Percentiles rank a stretch among this genome's conserved stretches.
Evolutionary conservation across 1,140 invertebrate genomes (phyloP).

Genomic region (Nasonia longicornis): DNA sequence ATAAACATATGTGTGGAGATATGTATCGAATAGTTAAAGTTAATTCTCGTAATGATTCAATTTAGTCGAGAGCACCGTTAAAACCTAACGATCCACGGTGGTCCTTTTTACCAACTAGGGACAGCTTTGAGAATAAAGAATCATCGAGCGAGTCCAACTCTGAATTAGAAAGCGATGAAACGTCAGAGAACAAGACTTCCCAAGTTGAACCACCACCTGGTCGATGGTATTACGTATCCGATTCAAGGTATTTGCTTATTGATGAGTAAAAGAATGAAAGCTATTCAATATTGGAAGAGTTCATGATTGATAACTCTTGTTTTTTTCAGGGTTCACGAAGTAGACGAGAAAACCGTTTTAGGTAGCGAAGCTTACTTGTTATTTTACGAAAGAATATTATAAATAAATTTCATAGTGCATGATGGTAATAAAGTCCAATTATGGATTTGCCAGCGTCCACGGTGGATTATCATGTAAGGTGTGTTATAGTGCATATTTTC

Average conservation of each 20-base stretch:
- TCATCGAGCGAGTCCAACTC: conserved; percentile 62
- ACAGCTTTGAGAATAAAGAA: conserved; percentile 49
- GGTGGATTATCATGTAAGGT: conserved; percentile 3
- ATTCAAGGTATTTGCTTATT: conserved; percentile 72
- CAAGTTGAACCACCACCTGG: conserved; percentile 75
- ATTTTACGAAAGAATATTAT: conserved; percentile 93
- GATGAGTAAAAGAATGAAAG: neutral
- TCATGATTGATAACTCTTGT: conserved; percentile 24
- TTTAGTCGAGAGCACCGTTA: conserved; percentile 68
- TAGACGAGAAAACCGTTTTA: conserved; percentile 85
- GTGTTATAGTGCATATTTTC: conserved; percentile 25
- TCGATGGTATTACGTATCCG: conserved; percentile 94
- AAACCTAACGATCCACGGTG: conserved; percentile 74
- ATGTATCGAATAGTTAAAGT: conserved; percentile 14
- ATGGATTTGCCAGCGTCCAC: neutral
- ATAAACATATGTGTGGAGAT: neutral
- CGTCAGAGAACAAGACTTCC: conserved; percentile 56
- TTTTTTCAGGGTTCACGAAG: conserved; percentile 77
- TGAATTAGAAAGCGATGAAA: conserved; percentile 69
- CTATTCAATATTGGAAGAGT: neutral
- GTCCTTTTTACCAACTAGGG: conserved; percentile 74
- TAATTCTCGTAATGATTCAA: conserved; percentile 32
- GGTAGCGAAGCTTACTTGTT: conserved; percentile 94
- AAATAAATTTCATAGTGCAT: conserved; percentile 54
- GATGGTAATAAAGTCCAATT: conserved; percentile 23